Conservation (phyloP, 2,113 vertebrate genomes). For the Lanius ludovicianus region DNA sequence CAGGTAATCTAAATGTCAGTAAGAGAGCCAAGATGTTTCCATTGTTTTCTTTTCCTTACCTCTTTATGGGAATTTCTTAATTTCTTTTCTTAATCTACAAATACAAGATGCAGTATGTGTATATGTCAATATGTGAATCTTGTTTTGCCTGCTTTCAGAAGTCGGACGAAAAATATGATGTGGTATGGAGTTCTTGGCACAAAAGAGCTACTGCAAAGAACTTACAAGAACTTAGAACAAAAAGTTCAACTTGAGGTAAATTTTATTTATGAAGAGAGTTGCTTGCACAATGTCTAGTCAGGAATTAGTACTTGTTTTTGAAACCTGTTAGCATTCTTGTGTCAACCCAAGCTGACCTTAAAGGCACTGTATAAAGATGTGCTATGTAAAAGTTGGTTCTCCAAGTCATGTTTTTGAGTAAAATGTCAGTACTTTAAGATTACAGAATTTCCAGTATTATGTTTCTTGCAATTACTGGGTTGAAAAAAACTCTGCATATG, state of each 20-base stretch:
- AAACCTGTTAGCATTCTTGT: neutral
- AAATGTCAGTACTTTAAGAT: neutral
- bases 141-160: slow-evolving; percentile 74
- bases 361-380: neutral
- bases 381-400: neutral
- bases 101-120: neutral
- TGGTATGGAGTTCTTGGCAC: slow-evolving; percentile 98
- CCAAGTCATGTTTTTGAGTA: neutral
- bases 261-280: neutral
- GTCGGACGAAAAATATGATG: slow-evolving; percentile 99
- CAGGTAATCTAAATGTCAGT: slow-evolving; percentile 78
- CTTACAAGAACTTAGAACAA: slow-evolving; percentile 97
- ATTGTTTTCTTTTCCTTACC: neutral
- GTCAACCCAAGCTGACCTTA: neutral
- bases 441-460: neutral
- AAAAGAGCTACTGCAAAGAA: slow-evolving; percentile 93
- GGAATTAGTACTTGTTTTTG: neutral
- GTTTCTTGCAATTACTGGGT: neutral
- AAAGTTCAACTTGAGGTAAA: slow-evolving; percentile 96
- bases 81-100: neutral
- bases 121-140: neutral
- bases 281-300: neutral
- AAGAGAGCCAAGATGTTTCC: neutral
- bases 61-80: neutral
- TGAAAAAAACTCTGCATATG: neutral